Percentiles rank a stretch among this genome's conserved stretches.
phyloP scores from a whole-genome alignment of 2,113 vertebrate genomes.

The Grus americana region DNA sequence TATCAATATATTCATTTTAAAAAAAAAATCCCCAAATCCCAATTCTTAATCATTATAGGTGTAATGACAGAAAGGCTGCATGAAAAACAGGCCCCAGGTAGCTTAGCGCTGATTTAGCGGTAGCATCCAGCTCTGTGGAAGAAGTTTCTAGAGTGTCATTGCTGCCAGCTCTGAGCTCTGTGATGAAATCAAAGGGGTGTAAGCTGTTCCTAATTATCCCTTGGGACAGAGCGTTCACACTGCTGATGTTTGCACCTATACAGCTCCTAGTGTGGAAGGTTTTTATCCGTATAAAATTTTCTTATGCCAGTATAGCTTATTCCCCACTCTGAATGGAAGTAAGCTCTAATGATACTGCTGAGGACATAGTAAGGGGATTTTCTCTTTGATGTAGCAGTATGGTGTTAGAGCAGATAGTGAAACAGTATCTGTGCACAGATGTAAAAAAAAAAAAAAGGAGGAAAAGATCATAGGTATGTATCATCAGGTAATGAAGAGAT shows the following conservation, averaged over 20 bases:
- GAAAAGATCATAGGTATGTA: not conserved
- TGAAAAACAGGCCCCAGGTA: not conserved
- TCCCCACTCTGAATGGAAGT: not conserved
- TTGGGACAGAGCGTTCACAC: not conserved
- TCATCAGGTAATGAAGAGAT: not conserved
- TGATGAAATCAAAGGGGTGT: not conserved
- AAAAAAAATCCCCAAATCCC: not conserved
- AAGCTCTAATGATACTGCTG: not conserved
- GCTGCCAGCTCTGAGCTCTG: not conserved
- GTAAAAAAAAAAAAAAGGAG: not conserved
- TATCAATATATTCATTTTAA: not conserved
- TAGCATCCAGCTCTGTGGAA: not conserved
- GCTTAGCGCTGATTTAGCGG: not conserved
- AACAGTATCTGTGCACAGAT: not conserved
- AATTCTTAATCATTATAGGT: not conserved
- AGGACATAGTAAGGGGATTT: not conserved
- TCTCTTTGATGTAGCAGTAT: not conserved
- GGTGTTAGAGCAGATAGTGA: not conserved
- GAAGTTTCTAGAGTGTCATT: not conserved
- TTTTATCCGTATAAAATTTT: not conserved
- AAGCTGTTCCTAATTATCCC: not conserved
- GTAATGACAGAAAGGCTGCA: not conserved
- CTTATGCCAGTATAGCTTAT: not conserved
- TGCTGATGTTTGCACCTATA: not conserved
- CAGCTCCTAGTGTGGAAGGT: not conserved